These are phyloP conservation scores for Psilanteris sp. DNA, from an alignment of 1,140 invertebrate genomes.

Conservation along the genomic window DNA sequence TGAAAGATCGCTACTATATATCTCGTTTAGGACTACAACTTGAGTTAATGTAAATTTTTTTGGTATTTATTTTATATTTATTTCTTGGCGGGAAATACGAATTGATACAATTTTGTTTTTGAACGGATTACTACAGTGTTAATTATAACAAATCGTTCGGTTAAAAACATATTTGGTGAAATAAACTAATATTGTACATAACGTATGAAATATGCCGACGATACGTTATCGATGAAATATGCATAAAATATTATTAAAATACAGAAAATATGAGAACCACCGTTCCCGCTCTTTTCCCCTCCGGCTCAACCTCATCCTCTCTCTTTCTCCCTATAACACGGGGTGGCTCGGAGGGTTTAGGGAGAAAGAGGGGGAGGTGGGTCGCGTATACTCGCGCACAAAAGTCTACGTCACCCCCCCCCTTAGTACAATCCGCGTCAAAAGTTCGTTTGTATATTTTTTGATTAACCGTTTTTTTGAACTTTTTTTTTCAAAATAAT, in stretches of 20 bases:
- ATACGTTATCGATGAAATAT: constrained; percentile 33
- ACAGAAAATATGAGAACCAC: constrained; percentile 77
- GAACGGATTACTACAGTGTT: too few relatives aligned
- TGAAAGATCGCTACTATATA: too few relatives aligned
- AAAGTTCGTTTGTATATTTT: constrained; percentile 61
- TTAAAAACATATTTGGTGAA: too few relatives aligned
- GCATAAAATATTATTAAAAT: constrained; percentile 68
- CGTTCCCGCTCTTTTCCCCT: constrained; percentile 53
- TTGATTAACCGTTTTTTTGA: neutral
- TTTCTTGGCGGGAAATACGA: constrained; percentile 18
- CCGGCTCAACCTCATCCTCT: constrained; percentile 56
- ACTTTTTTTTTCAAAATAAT: neutral
- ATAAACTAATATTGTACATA: too few relatives aligned
- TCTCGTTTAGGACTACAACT: too few relatives aligned
- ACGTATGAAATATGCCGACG: constrained; percentile 4
- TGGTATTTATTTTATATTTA: neutral
- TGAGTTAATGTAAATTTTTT: too few relatives aligned
- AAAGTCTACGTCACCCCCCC: constrained; percentile 73
- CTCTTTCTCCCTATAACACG: constrained; percentile 72
- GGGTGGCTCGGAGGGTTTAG: constrained; percentile 76
- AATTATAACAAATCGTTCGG: constrained; percentile 4
- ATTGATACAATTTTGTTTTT: too few relatives aligned
- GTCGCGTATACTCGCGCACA: constrained; percentile 76
- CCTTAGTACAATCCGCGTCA: constrained; percentile 65
- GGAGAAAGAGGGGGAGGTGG: constrained; percentile 73